These are phyloP conservation scores for Crematogaster levior DNA, from an alignment of 2,888 invertebrate species.

Conservation along the genomic window DNA sequence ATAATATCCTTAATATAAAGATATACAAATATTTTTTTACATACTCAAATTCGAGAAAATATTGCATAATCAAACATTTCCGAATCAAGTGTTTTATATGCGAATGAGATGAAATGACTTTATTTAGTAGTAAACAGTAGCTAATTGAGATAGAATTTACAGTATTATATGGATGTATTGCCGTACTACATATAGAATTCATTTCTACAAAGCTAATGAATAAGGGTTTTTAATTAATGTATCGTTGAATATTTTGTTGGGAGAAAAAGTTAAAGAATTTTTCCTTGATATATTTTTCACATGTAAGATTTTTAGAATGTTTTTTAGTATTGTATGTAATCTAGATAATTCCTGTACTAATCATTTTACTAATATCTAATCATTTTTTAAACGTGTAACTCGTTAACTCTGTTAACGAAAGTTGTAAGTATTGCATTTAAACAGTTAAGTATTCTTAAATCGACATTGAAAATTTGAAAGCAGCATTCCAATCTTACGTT, in stretches of 20 bases:
- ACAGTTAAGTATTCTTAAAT: conserved; percentile 8
- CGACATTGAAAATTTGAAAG: background rate
- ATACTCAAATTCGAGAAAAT: background rate
- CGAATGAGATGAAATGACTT: conserved; percentile 35
- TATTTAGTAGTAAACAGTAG: background rate
- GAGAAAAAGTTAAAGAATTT: background rate
- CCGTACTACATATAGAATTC: background rate
- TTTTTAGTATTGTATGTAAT: conserved; percentile 20
- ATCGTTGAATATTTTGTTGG: conserved; percentile 6
- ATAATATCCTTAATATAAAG: background rate
- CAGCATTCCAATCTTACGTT: conserved; percentile 15
- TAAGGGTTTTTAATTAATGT: conserved; percentile 1
- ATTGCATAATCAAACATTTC: conserved; percentile 29
- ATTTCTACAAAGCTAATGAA: background rate
- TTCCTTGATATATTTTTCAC: conserved; percentile 7
- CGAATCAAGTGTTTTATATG: conserved; percentile 10
- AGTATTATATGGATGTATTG: conserved; percentile 15
- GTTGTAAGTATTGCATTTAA: background rate
- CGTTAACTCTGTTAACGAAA: background rate
- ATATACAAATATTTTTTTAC: background rate
- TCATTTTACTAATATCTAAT: background rate
- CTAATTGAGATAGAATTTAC: conserved; percentile 11
- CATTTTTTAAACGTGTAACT: background rate
- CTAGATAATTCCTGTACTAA: background rate
- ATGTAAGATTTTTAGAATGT: conserved; percentile 17